Evolutionary conservation across 2,888 invertebrate species (phyloP), one percentile per base, ranked within the genome.

Genomic region (Clunio marinus): DNA sequence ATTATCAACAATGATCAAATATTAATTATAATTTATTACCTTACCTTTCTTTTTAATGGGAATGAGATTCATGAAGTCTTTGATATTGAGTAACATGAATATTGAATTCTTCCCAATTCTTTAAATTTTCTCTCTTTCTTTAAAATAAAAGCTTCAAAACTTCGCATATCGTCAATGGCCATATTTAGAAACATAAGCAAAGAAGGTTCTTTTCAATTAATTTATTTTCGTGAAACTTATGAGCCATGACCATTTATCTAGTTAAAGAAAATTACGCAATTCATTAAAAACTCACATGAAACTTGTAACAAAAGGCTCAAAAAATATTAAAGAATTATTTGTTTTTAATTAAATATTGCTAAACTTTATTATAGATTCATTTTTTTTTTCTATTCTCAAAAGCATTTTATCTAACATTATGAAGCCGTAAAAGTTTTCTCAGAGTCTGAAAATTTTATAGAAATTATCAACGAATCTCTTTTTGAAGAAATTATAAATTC

Each of bases 101-200:
- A n/a, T n/a, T n/a, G n/a, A n/a, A n/a, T n/a, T n/a, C n/a, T n/a
- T n/a, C n/a, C n/a, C n/a, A n/a, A n/a, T n/a, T n/a, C n/a, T n/a
- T n/a, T n/a, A n/a, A n/a, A n/a, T n/a, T n/a, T n/a, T n/a, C n/a
- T 51, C 22, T 22, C 8, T 51, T 51, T 51, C 13, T 51, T 51
- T 51, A 22, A 51, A 22, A 2, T 17, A 3, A 13, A 22, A 17
- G 17, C 51, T 51, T 51, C 20, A 46, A 46, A 45, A 27, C 46
- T 46, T 65, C 46, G 63, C 63, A 65, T 65, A 65, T 65, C 63
- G 46, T 46, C 45, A 65, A 46, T 45, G 46, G 63, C 63, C 63
- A 65, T 65, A 65, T 25, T 46, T 65, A 62, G 62, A n/a, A 41
- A 32, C 41, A n/a, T 41, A 41, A 41, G 41, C 15, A 10, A 41